A percentile compares a stretch with the other conserved stretches of the same genome.
Conservation (phyloP, 1,140 invertebrate species). For the Zaprionus capensis region DNA sequence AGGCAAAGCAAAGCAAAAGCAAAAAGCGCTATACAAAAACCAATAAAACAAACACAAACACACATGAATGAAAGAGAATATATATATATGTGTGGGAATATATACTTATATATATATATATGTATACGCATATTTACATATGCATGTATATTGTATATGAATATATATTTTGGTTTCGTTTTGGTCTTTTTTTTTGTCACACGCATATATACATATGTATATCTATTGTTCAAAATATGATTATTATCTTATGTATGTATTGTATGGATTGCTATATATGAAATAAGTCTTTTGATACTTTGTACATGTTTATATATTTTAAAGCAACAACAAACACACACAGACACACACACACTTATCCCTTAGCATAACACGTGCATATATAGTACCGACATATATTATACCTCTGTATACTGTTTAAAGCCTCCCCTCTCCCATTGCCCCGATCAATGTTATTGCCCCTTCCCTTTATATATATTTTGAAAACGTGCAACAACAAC, state of each 20-base stretch:
- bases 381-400: constrained; percentile 59
- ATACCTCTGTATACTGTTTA: constrained; percentile 21
- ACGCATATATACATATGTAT: constrained; percentile 30
- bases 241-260: constrained; percentile 78
- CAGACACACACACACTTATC: constrained; percentile 13
- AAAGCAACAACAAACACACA: constrained; percentile 21
- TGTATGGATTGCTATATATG: constrained; percentile 79
- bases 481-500: constrained; percentile 48
- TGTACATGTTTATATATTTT: constrained; percentile 81
- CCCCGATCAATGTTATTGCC: constrained; percentile 62
- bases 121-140: constrained; percentile 21
- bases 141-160: constrained; percentile 27
- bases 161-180: constrained; percentile 26
- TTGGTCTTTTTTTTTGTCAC: constrained; percentile 27
- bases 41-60: constrained; percentile 50
- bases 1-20: constrained; percentile 32
- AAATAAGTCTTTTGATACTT: constrained; percentile 81
- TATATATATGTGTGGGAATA: constrained; percentile 1
- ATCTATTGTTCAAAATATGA: constrained; percentile 74
- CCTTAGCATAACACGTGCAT: constrained; percentile 66
- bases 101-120: constrained; percentile 16
- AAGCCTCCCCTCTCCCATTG: constrained; percentile 23
- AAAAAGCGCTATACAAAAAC: constrained; percentile 73
- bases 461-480: constrained; percentile 47
- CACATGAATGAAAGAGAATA: constrained; percentile 22